phyloP scores from a whole-genome alignment of 2,888 invertebrate genomes.

The Clusia tigrina region DNA sequence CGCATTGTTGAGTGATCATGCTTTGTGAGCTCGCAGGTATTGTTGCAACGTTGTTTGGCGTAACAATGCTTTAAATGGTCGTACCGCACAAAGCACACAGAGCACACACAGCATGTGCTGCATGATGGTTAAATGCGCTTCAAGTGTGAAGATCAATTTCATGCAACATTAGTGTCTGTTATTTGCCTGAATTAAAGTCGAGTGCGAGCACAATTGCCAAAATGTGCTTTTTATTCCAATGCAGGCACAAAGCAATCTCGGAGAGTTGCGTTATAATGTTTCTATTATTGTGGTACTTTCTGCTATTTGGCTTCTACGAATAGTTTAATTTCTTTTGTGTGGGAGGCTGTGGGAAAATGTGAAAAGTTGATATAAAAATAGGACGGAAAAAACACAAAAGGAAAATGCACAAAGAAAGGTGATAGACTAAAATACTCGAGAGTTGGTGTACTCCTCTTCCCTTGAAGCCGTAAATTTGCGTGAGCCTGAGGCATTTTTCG shows the following conservation, averaged over 20 bases:
- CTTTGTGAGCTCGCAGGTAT: background rate
- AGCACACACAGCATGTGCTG: background rate
- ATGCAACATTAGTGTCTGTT: conserved; percentile 49
- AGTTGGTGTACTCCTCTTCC: too few species aligned
- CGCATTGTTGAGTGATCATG: background rate
- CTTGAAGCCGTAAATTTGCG: too few species aligned
- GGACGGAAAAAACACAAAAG: too few species aligned
- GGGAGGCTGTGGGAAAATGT: too few species aligned
- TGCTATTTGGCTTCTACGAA: too few species aligned
- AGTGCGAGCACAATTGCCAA: background rate
- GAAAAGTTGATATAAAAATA: too few species aligned
- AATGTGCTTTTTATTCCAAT: background rate
- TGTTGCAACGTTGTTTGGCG: background rate
- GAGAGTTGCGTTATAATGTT: too few species aligned
- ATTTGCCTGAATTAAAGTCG: background rate
- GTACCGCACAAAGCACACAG: background rate
- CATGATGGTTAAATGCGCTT: conserved; percentile 47
- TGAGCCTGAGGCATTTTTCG: too few species aligned
- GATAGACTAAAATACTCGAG: too few species aligned
- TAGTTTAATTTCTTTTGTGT: too few species aligned
- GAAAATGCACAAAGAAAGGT: too few species aligned
- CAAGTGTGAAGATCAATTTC: conserved; percentile 63
- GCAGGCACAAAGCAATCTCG: background rate
- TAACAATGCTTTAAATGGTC: conserved; percentile 2
- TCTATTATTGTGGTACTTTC: too few species aligned